Evolutionary conservation across 2,888 invertebrate species (phyloP), one percentile per base, ranked within the genome.

Genomic region (Adelognathus sp.): DNA sequence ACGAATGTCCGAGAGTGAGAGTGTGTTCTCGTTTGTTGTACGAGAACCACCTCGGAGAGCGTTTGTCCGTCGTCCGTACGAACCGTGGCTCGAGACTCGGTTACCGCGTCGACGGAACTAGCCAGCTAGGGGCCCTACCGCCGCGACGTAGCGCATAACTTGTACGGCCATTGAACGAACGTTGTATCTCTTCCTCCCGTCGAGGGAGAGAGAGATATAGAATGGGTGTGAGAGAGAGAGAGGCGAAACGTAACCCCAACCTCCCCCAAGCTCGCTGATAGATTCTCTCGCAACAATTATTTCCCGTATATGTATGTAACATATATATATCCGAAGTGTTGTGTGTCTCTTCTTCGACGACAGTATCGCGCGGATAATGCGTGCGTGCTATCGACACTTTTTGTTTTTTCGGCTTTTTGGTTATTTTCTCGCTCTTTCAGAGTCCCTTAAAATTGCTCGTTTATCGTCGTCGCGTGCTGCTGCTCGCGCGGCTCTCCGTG

Each of bases 91-190:
- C 58, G 76, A 76, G 79, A 75, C 79, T 71, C 54, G 9, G 70
- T 61, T 54, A 41, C 61, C 29, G 72, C 63, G 75, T 75, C 66
- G 66, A 75, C 75, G 79, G 75, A 71, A 75, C 79, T 71, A 75
- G 71, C 75, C 61, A 72, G 84, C 84, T 84, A 84, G 83, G 79
- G 82, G 84, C 83, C 84, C 84, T 85, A 85, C 82, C 80, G n/a
- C n/a, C n/a, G 82, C 87, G 82, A 83, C 72, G 82, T 82, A 82
- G 77, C 81, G 85, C 87, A 87, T 87, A 85, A 85, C 86, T 86
- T 81, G 81, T 84, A 76, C 85, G 84, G 86, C 87, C 87, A 87
- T 87, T 87, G 82, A 86, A 86, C 84, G 84, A 84, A 18, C 39
- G 67, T n/a, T n/a, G n/a, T 67, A 54, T 54, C 54, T 67, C n/a